phyloP scores from a whole-genome alignment of 2,888 invertebrate species.

The Aricia artaxerxes region DNA sequence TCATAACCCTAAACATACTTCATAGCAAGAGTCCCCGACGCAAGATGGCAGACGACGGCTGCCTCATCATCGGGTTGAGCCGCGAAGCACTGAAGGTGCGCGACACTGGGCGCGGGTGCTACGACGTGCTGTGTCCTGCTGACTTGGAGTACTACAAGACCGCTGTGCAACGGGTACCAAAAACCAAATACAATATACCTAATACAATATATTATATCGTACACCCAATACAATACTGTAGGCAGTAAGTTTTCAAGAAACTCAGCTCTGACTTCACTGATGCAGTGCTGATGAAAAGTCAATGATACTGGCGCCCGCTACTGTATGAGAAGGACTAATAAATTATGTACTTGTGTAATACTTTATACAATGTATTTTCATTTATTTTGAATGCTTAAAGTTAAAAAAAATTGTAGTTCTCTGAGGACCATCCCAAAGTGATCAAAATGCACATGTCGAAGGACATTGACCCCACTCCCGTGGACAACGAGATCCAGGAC shows the following conservation, averaged over 20 bases:
- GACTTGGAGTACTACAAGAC: constrained; percentile 64
- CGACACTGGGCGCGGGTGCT: constrained; percentile 47
- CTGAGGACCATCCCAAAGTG: constrained; percentile 59
- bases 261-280: too few relatives aligned
- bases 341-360: background rate
- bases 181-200: too few relatives aligned
- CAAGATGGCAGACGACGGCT: constrained; percentile 62
- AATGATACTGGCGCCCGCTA: too few relatives aligned
- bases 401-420: constrained; percentile 48
- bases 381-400: background rate
- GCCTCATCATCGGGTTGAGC: constrained; percentile 64
- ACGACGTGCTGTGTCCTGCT: constrained; percentile 64
- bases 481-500: constrained; percentile 67
- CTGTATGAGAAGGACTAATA: background rate
- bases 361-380: too few relatives aligned
- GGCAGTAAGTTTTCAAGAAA: too few relatives aligned
- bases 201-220: too few relatives aligned
- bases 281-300: too few relatives aligned
- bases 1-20: background rate
- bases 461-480: constrained; percentile 63
- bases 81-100: constrained; percentile 59
- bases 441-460: constrained; percentile 61
- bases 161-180: constrained; percentile 58
- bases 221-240: too few relatives aligned
- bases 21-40: constrained; percentile 62